Base-by-base conservation (phyloP, 2,113 vertebrate species). In the Heliornis fulica region DNA sequence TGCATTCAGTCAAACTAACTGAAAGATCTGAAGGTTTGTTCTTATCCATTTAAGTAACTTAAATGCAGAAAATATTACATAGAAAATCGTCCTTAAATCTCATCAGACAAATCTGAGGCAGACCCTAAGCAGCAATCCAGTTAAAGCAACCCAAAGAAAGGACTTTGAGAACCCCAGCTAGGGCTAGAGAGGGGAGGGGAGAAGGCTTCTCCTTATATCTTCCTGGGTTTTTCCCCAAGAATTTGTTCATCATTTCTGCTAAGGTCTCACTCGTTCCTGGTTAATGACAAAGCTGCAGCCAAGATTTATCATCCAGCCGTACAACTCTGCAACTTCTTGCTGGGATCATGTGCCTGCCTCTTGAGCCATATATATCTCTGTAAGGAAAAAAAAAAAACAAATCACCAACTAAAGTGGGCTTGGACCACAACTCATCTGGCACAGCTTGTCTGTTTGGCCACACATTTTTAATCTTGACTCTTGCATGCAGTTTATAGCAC, bases 401-500 rank as follows among this genome's bases (percentile, higher is more conserved):
- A 63, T n/a, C n/a, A n/a, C n/a, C n/a, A n/a, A 79, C 21, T 32
- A 40, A 92, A 41, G 94, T 96, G 94, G 97, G 95, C 85, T 94
- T 65, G 91, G 89, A 93, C 95, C 94, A 95, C 94, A 92, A 11
- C 80, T 93, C 93, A 96, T 96, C 89, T 95, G 96, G 94, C 80
- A 94, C 95, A 96, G 85, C 87, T 90, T 83, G 94, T 87, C 77
- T 96, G 91, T 95, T 71, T 96, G 91, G 83, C 92, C 86, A 90
- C 94, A 87, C 71, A 93, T 96, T 97, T 97, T 97, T 95, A 96
- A 96, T 71, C 82, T 90, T 95, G 61, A 95, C 50, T 77, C 95
- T 90, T 95, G 93, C 96, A 93, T 97, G 96, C 94, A 97, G 91
- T 98, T 98, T 94, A 97, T 97, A 97, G 97, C 97, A 96, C 95